Evolutionary conservation across 2,888 invertebrate species (phyloP).

Genomic region (Spisula solida): DNA sequence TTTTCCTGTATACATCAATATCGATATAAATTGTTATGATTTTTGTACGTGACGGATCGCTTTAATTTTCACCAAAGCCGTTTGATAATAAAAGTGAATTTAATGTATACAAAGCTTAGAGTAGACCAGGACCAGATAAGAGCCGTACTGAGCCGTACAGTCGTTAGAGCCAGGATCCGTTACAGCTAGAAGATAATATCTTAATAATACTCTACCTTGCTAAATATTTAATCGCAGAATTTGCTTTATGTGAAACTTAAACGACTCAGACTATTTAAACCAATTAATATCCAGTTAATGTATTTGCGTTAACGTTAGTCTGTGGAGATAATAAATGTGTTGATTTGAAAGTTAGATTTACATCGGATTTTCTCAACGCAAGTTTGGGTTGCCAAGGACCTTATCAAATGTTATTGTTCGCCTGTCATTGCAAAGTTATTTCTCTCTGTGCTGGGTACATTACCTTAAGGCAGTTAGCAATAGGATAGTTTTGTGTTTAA

Average conservation of each 20-base stretch:
- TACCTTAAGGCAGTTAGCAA: constrained; percentile 49
- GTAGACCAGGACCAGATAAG: not conserved
- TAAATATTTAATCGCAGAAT: constrained; percentile 33
- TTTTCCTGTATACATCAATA: not conserved
- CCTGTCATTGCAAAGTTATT: constrained; percentile 58
- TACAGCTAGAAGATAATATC: not conserved
- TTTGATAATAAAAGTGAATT: constrained; percentile 18
- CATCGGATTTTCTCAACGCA: constrained; percentile 52
- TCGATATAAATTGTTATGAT: not conserved
- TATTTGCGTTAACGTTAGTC: constrained; percentile 45
- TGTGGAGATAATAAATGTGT: constrained; percentile 43
- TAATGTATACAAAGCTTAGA: not conserved
- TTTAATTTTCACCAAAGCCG: not conserved
- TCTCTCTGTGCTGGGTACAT: constrained; percentile 48
- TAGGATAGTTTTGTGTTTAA: constrained; percentile 49
- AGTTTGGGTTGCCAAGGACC: constrained; percentile 50
- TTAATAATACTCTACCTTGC: not conserved
- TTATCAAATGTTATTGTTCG: constrained; percentile 63
- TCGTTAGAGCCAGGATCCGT: not conserved
- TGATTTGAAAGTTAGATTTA: constrained; percentile 36
- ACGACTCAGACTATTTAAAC: constrained; percentile 37
- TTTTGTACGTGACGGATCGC: not conserved
- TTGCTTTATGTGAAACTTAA: constrained; percentile 44
- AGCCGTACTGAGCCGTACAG: not conserved
- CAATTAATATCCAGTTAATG: constrained; percentile 55